Base-by-base conservation (phyloP, 2,797 vertebrate species). In the Sebastiscus tertius region DNA sequence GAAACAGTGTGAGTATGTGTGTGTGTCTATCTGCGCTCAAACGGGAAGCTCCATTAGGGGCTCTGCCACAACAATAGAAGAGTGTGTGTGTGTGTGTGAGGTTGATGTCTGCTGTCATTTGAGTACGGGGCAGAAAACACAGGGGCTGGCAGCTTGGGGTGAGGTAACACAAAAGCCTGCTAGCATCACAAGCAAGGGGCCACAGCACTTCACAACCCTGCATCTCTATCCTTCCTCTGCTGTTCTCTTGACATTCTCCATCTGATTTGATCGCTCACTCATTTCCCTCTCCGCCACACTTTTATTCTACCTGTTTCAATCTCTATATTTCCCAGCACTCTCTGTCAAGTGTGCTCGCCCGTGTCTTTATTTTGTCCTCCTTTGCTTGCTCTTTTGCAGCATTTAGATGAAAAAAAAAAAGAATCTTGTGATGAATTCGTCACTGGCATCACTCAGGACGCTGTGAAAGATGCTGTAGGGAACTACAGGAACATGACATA, bases 41-140 rank as follows among this genome's bases (percentile, higher is more conserved):
- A 94, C 77, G 61, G 87, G 89, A 93, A 90, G 89, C 86, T 85
- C 91, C 87, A 93, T 93, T 91, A 93, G 88, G 72, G 81, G 61
- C 72, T 77, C 72, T 91, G 87, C 88, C 91, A 92, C 88, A 93
- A 92, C 90, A 92, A 88, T 83, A 80, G 83, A 81, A 78, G 89
- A 88, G 75, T 71, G 39, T 69, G 83, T 80, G 84, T 81, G 79
- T 75, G 79, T 87, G 77, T 70, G n/a, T 83, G 87, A 87, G 86
- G 90, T 86, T 92, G 90, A 90, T 89, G 89, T 88, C 89, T 89
- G 83, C 90, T 94, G 91, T 91, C 92, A 91, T 92, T 91, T 87
- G 71, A 93, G 89, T 89, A 84, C 81, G 86, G 87, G 83, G 81
- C 81, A 88, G 88, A 84, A 88, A 86, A 91, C 83, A 86, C 81